Evolutionary conservation across 2,888 invertebrate species (phyloP).

Genomic region (Limnephilus auricula): DNA sequence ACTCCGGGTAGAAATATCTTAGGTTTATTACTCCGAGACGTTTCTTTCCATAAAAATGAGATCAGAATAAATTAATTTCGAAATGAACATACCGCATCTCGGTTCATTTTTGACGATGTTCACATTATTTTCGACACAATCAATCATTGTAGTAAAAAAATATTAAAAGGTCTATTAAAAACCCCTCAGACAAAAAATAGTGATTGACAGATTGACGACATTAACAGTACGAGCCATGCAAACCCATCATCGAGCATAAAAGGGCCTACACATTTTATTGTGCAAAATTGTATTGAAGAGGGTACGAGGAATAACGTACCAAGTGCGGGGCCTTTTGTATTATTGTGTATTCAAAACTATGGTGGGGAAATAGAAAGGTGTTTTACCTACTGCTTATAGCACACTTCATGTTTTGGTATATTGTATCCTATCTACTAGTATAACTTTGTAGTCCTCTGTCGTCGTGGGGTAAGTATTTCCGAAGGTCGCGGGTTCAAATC

Average conservation of each 20-base stretch:
- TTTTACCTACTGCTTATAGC: not conserved
- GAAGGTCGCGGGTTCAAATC: no score
- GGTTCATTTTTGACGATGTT: not conserved
- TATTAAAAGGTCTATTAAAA: not conserved
- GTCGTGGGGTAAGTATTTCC: no score
- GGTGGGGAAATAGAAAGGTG: not conserved
- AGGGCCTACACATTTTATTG: constrained; percentile 28
- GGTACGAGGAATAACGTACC: not conserved
- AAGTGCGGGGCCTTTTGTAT: not conserved
- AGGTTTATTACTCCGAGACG: not conserved
- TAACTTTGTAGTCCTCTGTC: no score
- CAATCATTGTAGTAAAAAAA: not conserved
- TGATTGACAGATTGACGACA: constrained; percentile 42
- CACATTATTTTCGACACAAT: not conserved
- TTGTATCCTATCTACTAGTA: no score
- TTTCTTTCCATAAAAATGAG: not conserved
- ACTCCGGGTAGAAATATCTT: not conserved
- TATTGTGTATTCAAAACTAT: not conserved
- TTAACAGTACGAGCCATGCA: not conserved
- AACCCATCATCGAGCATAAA: constrained; percentile 33
- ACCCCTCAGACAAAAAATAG: not conserved
- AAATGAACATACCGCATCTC: not conserved
- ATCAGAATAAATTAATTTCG: not conserved
- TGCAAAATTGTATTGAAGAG: constrained; percentile 19
- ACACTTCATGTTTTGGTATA: not conserved